Evolutionary conservation across 2,888 invertebrate species (phyloP).

Genomic region (Eilema sororculum): DNA sequence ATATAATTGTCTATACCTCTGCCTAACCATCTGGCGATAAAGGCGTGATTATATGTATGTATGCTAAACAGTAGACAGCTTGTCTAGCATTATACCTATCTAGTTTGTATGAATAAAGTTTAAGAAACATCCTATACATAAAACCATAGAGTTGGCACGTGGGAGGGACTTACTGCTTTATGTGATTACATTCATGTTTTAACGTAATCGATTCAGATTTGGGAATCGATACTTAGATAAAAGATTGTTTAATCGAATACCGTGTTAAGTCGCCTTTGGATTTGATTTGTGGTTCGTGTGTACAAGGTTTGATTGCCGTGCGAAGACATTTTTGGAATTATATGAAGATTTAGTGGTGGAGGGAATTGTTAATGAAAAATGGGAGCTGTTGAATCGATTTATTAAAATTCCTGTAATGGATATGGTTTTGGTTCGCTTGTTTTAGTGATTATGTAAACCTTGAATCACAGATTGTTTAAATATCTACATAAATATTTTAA

Average conservation of each 20-base stretch:
- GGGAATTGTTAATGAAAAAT: slow-evolving; percentile 24
- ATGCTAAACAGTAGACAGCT: no score
- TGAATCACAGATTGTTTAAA: background rate
- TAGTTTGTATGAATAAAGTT: no score
- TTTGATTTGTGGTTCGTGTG: slow-evolving; percentile 37
- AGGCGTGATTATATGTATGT: no score
- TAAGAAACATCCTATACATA: slow-evolving; percentile 10
- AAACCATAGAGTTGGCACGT: slow-evolving; percentile 39
- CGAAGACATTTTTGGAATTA: slow-evolving; percentile 21
- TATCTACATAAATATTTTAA: background rate
- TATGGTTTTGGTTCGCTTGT: background rate
- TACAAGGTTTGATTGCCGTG: slow-evolving; percentile 32
- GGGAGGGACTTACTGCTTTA: slow-evolving; percentile 51
- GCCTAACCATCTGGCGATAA: no score
- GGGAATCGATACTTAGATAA: slow-evolving; percentile 45
- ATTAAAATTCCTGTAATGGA: slow-evolving; percentile 18
- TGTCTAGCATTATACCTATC: no score
- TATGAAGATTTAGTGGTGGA: slow-evolving; percentile 20
- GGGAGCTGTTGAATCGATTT: slow-evolving; percentile 9
- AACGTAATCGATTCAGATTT: slow-evolving; percentile 59
- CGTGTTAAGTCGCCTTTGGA: slow-evolving; percentile 32
- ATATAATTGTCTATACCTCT: no score
- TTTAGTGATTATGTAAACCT: background rate
- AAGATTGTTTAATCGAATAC: slow-evolving; percentile 44
- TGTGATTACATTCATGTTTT: slow-evolving; percentile 53